These are phyloP conservation scores for Chymomyza fuscimana DNA, from an alignment of 2,888 invertebrate genomes.

Conservation along the genomic window DNA sequence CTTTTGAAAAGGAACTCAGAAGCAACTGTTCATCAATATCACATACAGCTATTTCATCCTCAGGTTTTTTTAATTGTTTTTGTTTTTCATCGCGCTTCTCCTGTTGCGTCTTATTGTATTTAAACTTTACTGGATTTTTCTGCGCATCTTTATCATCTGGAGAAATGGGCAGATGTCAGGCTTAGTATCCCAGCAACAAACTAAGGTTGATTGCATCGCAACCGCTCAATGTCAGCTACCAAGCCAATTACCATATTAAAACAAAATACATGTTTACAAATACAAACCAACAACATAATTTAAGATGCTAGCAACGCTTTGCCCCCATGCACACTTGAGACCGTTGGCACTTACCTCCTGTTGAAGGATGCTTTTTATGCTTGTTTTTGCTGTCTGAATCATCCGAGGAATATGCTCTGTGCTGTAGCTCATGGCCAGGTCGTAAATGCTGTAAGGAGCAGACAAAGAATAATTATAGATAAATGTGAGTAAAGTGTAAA, in stretches of 20 bases:
- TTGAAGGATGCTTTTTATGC: slow-evolving; percentile 47
- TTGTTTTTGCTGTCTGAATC: slow-evolving; percentile 45
- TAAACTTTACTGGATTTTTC: neutral
- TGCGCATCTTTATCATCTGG: neutral
- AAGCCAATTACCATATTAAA: slow-evolving; percentile 43
- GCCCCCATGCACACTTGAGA: neutral
- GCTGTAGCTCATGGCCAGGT: slow-evolving; percentile 36
- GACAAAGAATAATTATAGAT: slow-evolving; percentile 15
- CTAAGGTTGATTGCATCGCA: neutral
- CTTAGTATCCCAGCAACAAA: neutral
- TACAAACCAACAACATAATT: neutral
- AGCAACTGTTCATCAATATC: too few species aligned
- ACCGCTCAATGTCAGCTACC: neutral
- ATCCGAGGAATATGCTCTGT: slow-evolving; percentile 52
- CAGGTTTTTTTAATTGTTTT: too few species aligned
- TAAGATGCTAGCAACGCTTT: neutral
- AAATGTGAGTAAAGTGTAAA: slow-evolving; percentile 40
- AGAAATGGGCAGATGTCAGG: neutral
- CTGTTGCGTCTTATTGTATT: too few species aligned
- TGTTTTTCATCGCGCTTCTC: neutral
- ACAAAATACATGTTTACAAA: slow-evolving; percentile 47
- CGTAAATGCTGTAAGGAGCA: slow-evolving; percentile 36
- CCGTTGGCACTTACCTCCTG: slow-evolving; percentile 45
- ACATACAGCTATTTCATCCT: too few species aligned
- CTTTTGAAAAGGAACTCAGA: too few species aligned